Percentiles rank a stretch among this genome's conserved stretches.
Conservation (phyloP, 2,113 vertebrate genomes). For the Rhadina sibilatrix region DNA sequence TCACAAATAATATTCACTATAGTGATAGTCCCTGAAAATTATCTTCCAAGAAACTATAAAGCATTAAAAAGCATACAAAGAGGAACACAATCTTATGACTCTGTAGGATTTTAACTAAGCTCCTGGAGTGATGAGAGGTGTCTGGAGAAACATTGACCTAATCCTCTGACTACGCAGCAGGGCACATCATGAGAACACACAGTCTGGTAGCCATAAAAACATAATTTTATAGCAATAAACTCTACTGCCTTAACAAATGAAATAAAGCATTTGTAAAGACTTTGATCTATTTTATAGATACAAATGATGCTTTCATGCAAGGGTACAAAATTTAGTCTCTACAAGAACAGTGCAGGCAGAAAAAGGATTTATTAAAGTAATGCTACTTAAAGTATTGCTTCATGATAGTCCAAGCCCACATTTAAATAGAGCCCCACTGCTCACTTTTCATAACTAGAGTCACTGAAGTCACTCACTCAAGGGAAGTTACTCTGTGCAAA, state of each 20-base stretch:
- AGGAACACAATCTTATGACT: not conserved
- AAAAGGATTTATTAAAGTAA: slow-evolving; percentile 4
- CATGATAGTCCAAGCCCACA: not conserved
- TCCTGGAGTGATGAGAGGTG: not conserved
- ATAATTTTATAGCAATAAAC: slow-evolving; percentile 10
- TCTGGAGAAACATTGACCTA: not conserved
- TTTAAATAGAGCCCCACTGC: not conserved
- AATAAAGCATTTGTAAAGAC: not conserved
- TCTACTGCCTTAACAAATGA: not conserved
- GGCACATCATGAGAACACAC: not conserved
- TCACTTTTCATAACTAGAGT: not conserved
- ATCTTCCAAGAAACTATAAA: not conserved
- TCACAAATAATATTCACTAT: not conserved
- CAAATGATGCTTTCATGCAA: not conserved
- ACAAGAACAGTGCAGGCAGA: not conserved
- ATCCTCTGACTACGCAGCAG: not conserved
- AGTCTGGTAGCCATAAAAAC: not conserved
- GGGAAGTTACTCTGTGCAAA: slow-evolving; percentile 15
- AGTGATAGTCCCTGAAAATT: not conserved
- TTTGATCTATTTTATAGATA: slow-evolving; percentile 26
- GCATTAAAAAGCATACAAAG: not conserved
- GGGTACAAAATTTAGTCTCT: not conserved
- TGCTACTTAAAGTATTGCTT: not conserved
- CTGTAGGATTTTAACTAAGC: not conserved
- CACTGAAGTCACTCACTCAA: not conserved